phyloP scores from a whole-genome alignment of 2,113 vertebrate species.

The Artemisiospiza belli region DNA sequence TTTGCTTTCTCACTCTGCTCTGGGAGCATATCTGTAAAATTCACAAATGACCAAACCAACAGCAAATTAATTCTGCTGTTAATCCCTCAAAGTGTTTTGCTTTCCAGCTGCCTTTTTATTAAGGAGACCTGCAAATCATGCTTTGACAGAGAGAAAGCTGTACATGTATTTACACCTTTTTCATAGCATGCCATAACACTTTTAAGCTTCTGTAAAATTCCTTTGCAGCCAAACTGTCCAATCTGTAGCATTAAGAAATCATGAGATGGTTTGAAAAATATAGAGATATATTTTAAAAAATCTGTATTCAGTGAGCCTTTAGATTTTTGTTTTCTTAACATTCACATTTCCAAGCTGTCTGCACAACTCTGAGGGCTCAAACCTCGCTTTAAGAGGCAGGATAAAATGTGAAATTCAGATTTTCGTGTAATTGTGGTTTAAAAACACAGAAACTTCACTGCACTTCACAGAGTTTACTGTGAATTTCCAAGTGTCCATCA shows the following conservation, averaged over 20 bases:
- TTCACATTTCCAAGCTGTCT: not conserved
- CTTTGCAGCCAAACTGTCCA: not conserved
- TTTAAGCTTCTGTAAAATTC: not conserved
- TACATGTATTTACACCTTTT: not conserved
- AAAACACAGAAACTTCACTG: not conserved
- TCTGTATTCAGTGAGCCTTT: rapidly evolving
- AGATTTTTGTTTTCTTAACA: not conserved
- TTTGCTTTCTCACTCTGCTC: not conserved
- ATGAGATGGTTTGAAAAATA: not conserved
- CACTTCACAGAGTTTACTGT: not conserved
- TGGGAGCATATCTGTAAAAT: not conserved
- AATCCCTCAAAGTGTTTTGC: not conserved
- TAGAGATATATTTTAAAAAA: rapidly evolving
- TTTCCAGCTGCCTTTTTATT: not conserved
- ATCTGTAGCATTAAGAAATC: not conserved
- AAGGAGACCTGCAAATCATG: not conserved
- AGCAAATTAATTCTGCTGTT: not conserved
- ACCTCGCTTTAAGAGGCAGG: not conserved
- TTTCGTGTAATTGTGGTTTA: not conserved
- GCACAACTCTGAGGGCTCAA: not conserved
- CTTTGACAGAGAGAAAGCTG: not conserved
- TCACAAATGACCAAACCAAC: not conserved
- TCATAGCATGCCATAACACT: not conserved
- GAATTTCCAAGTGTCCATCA: not conserved
- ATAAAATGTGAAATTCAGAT: not conserved